A percentile compares a stretch with the other conserved stretches of the same genome.
Evolutionary conservation across 2,888 invertebrate genomes (phyloP).

Genomic region (Drosophila paranaensis): DNA sequence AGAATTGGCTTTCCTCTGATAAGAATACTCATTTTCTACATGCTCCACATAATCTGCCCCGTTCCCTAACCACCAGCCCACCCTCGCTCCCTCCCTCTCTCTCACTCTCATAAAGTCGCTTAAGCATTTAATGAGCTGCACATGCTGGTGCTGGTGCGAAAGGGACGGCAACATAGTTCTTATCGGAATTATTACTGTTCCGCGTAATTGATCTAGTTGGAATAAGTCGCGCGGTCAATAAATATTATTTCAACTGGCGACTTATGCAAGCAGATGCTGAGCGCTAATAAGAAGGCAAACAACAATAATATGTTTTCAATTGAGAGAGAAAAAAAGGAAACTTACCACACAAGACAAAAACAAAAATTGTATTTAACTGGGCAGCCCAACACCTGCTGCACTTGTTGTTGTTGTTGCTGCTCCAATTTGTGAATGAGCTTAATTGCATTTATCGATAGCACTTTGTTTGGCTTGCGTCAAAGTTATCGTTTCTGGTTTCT

Average conservation of each 20-base stretch:
- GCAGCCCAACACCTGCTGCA: slow-evolving; percentile 63
- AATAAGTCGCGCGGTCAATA: slow-evolving; percentile 38
- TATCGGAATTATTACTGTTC: slow-evolving; percentile 57
- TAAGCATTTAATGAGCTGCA: slow-evolving; percentile 40
- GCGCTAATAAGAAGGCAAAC: slow-evolving; percentile 43
- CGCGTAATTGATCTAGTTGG: slow-evolving; percentile 72
- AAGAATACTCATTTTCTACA: slow-evolving; percentile 28
- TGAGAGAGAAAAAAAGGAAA: slow-evolving; percentile 25
- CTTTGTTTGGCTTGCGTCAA: slow-evolving; percentile 68
- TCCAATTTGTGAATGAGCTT: slow-evolving; percentile 68
- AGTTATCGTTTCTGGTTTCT: slow-evolving; percentile 64
- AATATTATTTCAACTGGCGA: slow-evolving; percentile 64
- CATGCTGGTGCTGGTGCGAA: slow-evolving; percentile 10
- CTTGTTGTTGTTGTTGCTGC: slow-evolving; percentile 43
- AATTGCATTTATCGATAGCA: slow-evolving; percentile 72
- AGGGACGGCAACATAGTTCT: slow-evolving; percentile 29
- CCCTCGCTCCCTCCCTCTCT: neutral
- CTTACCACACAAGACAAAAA: slow-evolving; percentile 48
- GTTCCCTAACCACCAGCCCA: neutral
- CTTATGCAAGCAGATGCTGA: slow-evolving; percentile 58
- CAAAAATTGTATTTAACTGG: slow-evolving; percentile 25
- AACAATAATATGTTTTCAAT: slow-evolving; percentile 7
- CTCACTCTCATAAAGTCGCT: slow-evolving; percentile 23
- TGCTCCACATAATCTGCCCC: slow-evolving; percentile 26
- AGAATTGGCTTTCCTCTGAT: slow-evolving; percentile 18